Conservation (phyloP, 2,888 invertebrate genomes). For the Ormyrus pomaceus region DNA sequence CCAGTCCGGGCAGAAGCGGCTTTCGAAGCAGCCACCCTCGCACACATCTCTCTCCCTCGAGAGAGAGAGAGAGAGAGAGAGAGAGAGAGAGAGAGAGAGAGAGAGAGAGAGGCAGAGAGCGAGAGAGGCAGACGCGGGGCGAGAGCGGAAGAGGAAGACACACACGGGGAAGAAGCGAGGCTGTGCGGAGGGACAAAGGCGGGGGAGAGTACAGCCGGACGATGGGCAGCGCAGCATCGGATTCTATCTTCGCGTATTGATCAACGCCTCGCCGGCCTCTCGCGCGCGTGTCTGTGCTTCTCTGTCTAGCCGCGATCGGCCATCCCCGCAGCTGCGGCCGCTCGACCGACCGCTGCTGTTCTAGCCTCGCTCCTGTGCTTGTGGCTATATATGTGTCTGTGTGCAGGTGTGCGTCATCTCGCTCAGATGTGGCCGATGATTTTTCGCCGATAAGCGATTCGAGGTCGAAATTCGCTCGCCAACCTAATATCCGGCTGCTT, state of each 20-base stretch:
- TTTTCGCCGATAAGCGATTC: background rate
- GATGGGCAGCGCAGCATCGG: constrained; percentile 72
- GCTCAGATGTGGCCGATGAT: constrained; percentile 18
- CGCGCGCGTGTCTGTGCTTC: background rate
- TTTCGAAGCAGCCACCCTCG: background rate
- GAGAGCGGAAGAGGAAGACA: constrained; percentile 16
- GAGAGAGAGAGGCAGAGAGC: constrained; percentile 9
- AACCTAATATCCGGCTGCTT: too few species aligned
- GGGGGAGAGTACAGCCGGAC: constrained; percentile 57
- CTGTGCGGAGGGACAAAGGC: constrained; percentile 53
- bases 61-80: constrained; percentile 15
- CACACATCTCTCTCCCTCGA: background rate
- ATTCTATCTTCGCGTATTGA: constrained; percentile 76
- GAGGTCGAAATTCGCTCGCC: too few species aligned
- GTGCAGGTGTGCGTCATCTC: constrained; percentile 13
- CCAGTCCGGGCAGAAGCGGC: constrained; percentile 65
- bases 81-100: constrained; percentile 7
- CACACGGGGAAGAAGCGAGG: constrained; percentile 43
- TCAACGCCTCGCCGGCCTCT: constrained; percentile 75
- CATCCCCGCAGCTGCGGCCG: constrained; percentile 74
- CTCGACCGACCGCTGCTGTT: constrained; percentile 71
- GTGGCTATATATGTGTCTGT: background rate
- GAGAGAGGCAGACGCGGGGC: background rate
- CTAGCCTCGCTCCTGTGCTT: background rate
- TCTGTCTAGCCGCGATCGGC: constrained; percentile 59